A percentile compares a stretch with the other conserved stretches of the same genome.
phyloP scores from a whole-genome alignment of 2,888 invertebrate genomes.

The Cryptophagus acutangulus region DNA sequence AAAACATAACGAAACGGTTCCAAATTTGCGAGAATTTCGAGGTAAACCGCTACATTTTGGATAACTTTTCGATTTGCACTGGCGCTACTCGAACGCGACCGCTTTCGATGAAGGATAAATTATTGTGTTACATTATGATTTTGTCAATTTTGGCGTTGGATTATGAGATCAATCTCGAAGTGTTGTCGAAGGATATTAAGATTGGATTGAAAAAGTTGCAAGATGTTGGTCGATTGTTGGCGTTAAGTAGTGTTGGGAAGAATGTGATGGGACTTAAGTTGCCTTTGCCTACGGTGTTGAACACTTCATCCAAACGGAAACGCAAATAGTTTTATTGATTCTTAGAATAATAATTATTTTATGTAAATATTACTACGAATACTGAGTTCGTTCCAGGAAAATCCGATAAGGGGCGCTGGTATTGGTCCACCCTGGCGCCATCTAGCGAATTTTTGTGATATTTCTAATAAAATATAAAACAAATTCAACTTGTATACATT shows the following conservation, averaged over 20 bases:
- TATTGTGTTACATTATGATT: constrained; percentile 41
- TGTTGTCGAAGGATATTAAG: constrained; percentile 37
- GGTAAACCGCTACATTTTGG: constrained; percentile 37
- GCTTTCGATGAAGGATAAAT: constrained; percentile 41
- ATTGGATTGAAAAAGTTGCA: constrained; percentile 38
- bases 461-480: too few species aligned
- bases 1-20: constrained; percentile 33
- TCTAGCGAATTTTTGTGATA: too few species aligned
- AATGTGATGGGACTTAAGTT: constrained; percentile 34
- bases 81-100: constrained; percentile 37
- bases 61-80: constrained; percentile 32
- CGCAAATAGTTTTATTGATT: too few species aligned
- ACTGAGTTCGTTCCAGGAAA: too few species aligned
- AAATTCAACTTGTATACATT: too few species aligned
- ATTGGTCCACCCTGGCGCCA: too few species aligned
- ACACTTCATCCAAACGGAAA: constrained; percentile 25
- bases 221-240: constrained; percentile 39
- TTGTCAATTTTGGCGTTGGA: constrained; percentile 37
- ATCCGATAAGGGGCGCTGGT: too few species aligned
- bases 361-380: too few species aligned
- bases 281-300: constrained; percentile 38
- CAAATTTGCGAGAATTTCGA: constrained; percentile 34
- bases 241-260: constrained; percentile 31
- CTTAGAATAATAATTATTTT: too few species aligned
- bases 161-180: constrained; percentile 37